Evolutionary conservation across 2,113 vertebrate genomes (phyloP).

Genomic region (Dascyllus trimaculatus): DNA sequence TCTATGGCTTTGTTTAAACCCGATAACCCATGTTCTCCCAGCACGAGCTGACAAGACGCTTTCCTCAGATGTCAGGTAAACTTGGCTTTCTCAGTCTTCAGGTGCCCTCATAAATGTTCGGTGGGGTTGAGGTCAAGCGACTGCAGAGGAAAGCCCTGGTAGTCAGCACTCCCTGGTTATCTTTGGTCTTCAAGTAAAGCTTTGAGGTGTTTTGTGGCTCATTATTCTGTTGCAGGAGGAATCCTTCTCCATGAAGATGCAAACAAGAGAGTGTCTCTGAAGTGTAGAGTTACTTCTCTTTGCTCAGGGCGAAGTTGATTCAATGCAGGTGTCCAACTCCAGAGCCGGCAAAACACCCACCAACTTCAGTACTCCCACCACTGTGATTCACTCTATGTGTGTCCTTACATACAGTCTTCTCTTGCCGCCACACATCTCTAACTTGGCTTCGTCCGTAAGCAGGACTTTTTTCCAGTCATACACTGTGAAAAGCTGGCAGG

Average conservation of each 20-base stretch:
- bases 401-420: too few relatives aligned
- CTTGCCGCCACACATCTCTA: too few relatives aligned
- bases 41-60: too few relatives aligned
- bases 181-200: neutral
- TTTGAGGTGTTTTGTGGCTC: neutral
- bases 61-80: too few relatives aligned
- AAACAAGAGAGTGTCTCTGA: neutral
- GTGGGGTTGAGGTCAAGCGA: neutral
- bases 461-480: too few relatives aligned
- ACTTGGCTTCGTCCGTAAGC: too few relatives aligned
- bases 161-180: neutral
- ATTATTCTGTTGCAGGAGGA: neutral
- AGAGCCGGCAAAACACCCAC: neutral
- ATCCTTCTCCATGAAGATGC: neutral
- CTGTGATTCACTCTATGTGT: too few relatives aligned
- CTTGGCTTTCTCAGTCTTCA: constrained; percentile 11
- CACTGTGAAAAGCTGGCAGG: neutral
- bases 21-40: too few relatives aligned
- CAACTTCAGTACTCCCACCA: neutral
- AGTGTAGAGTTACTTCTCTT: neutral
- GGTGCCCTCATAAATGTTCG: neutral
- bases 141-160: neutral
- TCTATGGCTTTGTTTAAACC: too few relatives aligned
- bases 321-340: neutral
- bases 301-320: neutral